Evolutionary conservation across 2,113 vertebrate species (phyloP), one percentile per base, ranked within the genome.

Genomic region (Alces alces): DNA sequence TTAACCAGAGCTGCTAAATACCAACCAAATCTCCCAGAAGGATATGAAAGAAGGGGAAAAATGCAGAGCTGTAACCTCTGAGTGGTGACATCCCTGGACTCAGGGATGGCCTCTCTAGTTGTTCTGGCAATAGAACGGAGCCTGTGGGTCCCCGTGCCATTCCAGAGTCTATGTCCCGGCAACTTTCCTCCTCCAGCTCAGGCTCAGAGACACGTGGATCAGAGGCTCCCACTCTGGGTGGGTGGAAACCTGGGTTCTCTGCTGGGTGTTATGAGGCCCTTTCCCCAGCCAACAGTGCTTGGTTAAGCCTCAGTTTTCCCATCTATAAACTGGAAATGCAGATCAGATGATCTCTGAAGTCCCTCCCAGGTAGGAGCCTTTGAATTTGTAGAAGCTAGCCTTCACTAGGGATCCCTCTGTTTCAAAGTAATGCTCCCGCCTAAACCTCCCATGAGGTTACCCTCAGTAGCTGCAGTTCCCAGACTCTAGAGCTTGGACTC

Each of bases 191-290:
- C 33, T 16, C 50, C 33, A 64, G 78, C 90, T 55, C 6, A 1
- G 13, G 2, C 8, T 1, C 58, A 14, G 33, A 78, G 47, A 10
- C 30, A 13, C 0, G 0, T 4, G 1, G 52, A 61, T 4, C n/a
- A n/a, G n/a, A n/a, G n/a, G n/a, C n/a, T n/a, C 66, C n/a, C n/a
- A 9, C 3, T 13, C 27, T 54, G 17, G 6, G 23, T 36, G 11
- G 57, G 16, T 36, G 43, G 52, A 92, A 39, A 36, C 28, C 7
- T n/a, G 2, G 39, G 21, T 89, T 43, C 60, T 66, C 86, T 28
- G 14, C 78, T 17, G 13, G n/a, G 16, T 66, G 0, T 57, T 14
- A 19, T 16, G 0, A 16, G 25, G 14, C 23, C 33, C 28, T 28
- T 86, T 58, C 21, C 52, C 17, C 11, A 61, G 78, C 21, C 57